phyloP scores from a whole-genome alignment of 2,113 vertebrate genomes.

The Sterrhoptilus dennistouni region DNA sequence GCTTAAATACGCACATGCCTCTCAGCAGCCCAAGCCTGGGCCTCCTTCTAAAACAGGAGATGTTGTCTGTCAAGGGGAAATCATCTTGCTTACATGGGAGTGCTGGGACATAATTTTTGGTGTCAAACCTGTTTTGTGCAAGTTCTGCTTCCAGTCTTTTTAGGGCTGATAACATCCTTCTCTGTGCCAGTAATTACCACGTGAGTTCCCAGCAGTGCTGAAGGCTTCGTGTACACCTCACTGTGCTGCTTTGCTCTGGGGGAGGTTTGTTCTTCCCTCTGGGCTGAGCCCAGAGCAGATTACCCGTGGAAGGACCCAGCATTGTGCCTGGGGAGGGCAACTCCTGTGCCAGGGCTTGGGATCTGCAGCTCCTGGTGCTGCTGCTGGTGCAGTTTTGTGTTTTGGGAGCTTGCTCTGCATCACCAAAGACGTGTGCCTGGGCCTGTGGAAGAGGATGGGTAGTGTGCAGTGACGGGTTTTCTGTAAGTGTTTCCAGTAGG shows the following conservation, averaged over 20 bases:
- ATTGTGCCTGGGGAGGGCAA: rapidly evolving
- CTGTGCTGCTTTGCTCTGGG: rapidly evolving
- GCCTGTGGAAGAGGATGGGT: neutral
- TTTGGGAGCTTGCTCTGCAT: neutral
- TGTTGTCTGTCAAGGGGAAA: neutral
- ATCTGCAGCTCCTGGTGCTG: rapidly evolving
- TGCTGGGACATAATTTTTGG: neutral
- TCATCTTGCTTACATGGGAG: neutral
- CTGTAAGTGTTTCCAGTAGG: rapidly evolving
- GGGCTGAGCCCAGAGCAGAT: neutral
- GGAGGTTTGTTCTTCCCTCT: neutral
- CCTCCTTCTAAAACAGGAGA: neutral
- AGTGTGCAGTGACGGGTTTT: neutral
- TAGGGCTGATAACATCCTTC: rapidly evolving
- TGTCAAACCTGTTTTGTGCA: neutral
- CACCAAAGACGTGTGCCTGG: neutral
- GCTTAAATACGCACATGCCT: neutral
- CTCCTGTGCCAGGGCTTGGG: rapidly evolving
- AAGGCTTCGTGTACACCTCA: neutral
- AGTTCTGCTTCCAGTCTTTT: neutral
- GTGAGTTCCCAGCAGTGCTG: neutral
- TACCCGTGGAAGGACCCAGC: neutral
- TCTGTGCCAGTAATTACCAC: rapidly evolving
- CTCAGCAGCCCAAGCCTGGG: neutral
- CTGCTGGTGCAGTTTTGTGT: rapidly evolving